Percentiles rank a stretch among this genome's conserved stretches.
phyloP scores from a whole-genome alignment of 1,140 invertebrate species.

The Leptinotarsa undecemlineata region DNA sequence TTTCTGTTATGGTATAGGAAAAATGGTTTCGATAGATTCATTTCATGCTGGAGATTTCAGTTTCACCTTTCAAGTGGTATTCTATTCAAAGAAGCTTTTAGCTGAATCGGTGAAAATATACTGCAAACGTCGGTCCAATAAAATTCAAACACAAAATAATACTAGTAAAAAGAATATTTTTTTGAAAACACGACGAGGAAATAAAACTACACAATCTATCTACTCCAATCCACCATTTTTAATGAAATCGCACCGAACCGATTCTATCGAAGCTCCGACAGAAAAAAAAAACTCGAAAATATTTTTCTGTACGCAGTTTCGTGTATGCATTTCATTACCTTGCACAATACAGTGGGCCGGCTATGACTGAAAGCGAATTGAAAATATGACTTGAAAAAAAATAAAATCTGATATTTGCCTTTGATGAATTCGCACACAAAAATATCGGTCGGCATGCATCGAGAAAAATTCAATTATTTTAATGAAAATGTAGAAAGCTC shows the following conservation, averaged over 20 bases:
- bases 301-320: not conserved
- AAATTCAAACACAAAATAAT: no score
- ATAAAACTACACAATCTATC: no score
- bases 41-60: no score
- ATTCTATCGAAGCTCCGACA: not conserved
- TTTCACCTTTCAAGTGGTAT: no score
- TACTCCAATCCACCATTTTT: not conserved
- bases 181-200: no score
- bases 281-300: not conserved
- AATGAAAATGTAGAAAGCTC: slow-evolving; percentile 2
- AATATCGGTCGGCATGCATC: slow-evolving; percentile 1
- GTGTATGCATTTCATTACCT: not conserved
- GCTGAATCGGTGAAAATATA: no score
- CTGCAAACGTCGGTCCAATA: no score
- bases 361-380: slow-evolving; percentile 4
- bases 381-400: not conserved
- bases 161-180: no score
- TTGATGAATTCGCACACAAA: slow-evolving; percentile 1
- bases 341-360: not conserved
- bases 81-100: no score
- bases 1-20: no score
- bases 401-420: slow-evolving; percentile 6
- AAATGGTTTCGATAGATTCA: no score
- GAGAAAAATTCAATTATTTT: slow-evolving; percentile 3
- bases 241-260: not conserved